Evolutionary conservation across 2,113 vertebrate genomes (phyloP), one percentile per base, ranked within the genome.

Genomic region (Gobiocypris rarus): DNA sequence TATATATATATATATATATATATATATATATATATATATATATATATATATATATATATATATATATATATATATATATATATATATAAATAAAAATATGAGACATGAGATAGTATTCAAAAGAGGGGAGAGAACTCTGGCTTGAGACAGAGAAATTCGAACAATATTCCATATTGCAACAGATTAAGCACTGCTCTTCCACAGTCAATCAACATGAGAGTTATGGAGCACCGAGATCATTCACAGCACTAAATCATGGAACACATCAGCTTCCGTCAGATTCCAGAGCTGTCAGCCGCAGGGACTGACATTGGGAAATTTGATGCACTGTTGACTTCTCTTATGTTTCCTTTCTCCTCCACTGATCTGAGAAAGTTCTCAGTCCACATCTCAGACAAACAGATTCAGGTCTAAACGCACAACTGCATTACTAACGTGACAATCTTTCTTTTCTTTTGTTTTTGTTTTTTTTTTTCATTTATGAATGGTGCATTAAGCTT

Each of bases 261-360:
- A 56, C 83, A 71, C 73, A 45, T 79, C 73, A 50, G 31, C 17
- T 26, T 73, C 43, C 52, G 79, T 83, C 71, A 48, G 38, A 81
- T 24, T 78, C 67, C 63, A 4, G 11, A 80, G 75, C 67, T 67
- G 83, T 85, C 75, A 83, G 58, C 45, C 22, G 9, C 38, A 41
- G 71, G 67, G 80, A 85, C n/a, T 83, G 74, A 82, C 75, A 70
- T 63, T 61, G 28, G 69, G 19, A 28, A 43, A 74, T 61, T 58
- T 45, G 81, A 87, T 67, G 73, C 71, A 48, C 79, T 65, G 76
- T 69, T 81, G 82, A 84, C 48, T 87, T 69, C 54, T 75, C 26
- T 75, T 41, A 76, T 61, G 67, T 79, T 82, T 81, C 38, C 63
- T 83, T 75, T 69, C 65, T 82, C 58, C 45, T 63, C 75, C 84